Conservation (phyloP, 2,113 vertebrate species). For the Bucco capensis region DNA sequence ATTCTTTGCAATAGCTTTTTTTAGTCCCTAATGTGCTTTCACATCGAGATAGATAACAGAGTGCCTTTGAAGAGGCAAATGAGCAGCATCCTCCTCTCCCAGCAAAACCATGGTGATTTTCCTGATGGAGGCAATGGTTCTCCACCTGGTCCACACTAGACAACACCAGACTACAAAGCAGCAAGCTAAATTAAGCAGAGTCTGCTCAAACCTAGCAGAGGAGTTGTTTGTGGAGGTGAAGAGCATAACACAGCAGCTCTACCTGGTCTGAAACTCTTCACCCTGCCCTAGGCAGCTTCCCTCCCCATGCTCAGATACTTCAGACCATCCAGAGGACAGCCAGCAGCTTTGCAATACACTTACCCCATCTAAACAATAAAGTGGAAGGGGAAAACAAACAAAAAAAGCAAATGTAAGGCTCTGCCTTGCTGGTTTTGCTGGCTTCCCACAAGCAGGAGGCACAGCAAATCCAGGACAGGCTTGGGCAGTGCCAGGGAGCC, state of each 20-base stretch:
- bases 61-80: not conserved
- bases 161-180: not conserved
- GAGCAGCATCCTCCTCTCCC: not conserved
- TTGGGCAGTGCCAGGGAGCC: conserved; percentile 22
- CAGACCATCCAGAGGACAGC: conserved; percentile 58
- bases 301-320: conserved; percentile 7
- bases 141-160: not conserved
- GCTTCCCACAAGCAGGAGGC: not conserved
- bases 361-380: not conserved
- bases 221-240: not conserved
- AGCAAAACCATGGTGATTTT: not conserved
- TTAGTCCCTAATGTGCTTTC: not conserved
- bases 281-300: not conserved
- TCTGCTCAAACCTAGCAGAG: not conserved
- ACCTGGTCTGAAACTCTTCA: conserved; percentile 7
- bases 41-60: not conserved
- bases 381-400: not conserved
- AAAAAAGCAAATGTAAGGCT: no score
- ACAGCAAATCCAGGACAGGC: not conserved
- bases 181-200: not conserved
- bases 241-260: not conserved
- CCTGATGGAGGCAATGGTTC: not conserved
- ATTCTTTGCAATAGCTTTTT: not conserved
- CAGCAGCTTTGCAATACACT: not conserved
- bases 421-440: not conserved